These are phyloP conservation scores for Listronotus bonariensis DNA, from an alignment of 1,140 invertebrate genomes.

Conservation along the genomic window DNA sequence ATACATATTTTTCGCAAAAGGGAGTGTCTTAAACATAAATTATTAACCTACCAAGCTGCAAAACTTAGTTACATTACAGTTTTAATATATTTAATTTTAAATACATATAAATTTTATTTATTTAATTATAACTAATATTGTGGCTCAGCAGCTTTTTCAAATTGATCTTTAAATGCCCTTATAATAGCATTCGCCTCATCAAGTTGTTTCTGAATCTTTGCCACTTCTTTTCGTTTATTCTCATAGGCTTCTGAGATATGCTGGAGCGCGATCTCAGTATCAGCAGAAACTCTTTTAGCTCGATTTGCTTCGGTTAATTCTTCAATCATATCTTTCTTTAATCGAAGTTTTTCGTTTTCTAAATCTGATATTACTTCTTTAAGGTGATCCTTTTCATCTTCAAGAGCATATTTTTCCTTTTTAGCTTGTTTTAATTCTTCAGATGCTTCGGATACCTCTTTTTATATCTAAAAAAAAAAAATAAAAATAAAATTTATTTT, in stretches of 20 bases:
- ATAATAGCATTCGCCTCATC: constrained; percentile 38
- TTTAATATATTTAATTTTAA: not conserved
- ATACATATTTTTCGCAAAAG: too few relatives aligned
- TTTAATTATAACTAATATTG: constrained; percentile 1
- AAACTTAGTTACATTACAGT: too few relatives aligned
- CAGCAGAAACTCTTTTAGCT: constrained; percentile 33
- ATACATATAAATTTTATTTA: not conserved
- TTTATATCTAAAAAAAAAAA: constrained; percentile 24
- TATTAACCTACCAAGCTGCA: too few relatives aligned
- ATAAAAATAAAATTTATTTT: not conserved
- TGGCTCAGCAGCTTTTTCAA: constrained; percentile 14
- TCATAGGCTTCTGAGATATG: constrained; percentile 42
- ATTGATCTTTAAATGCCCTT: constrained; percentile 30
- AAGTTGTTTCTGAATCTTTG: constrained; percentile 20
- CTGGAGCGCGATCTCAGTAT: constrained; percentile 40
- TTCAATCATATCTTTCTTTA: constrained; percentile 42
- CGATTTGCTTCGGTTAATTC: constrained; percentile 41
- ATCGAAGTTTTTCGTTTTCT: constrained; percentile 38
- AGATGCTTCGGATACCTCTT: constrained; percentile 13
- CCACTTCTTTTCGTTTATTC: constrained; percentile 36
- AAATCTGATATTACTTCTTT: constrained; percentile 34
- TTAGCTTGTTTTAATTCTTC: constrained; percentile 23
- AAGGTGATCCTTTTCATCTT: constrained; percentile 35
- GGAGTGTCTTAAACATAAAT: too few relatives aligned
- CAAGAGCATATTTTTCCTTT: constrained; percentile 23